Evolutionary conservation across 2,797 vertebrate species (phyloP), one percentile per base, ranked within the genome.

Genomic region (Xiphophorus birchmanni): DNA sequence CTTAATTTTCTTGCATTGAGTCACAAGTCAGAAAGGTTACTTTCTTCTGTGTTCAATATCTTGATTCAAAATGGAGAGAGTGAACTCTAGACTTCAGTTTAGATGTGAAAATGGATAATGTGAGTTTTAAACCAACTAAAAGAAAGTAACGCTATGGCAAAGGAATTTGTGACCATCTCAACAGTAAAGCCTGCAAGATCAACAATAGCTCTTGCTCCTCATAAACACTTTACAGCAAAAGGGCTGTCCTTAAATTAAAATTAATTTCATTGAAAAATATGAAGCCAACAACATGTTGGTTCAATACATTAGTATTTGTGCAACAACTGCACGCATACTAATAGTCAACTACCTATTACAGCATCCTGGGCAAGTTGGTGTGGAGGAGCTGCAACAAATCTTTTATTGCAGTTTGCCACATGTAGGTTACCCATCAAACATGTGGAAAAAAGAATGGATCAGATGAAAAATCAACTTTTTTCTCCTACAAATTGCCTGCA

Each of bases 171-270:
- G 32, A 76, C 83, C 80, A 81, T 76, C 80, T 79, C 83, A 82
- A 86, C 84, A 88, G 72, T 45, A 35, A 90, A 89, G 88, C 86
- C 89, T 84, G 80, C 85, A 58, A 83, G 77, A 86, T 82, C 82
- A 35, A 35, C 1, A 15, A 63, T 65, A 7, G 13, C 32, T 63
- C 29, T 63, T 8, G 26, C 12, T 58, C 12, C 13, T 10, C 56
- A 60, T 0, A 60, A n/a, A 60, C n/a, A 60, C n/a, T n/a, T 29
- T 29, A 5, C 56, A 29, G n/a, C 0, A 56, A 11, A 58, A 26
- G 37, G n/a, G 26, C 56, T 56, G 23, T 26, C 52, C 50, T 21
- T 23, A 23, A 54, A 40, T 40, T 40, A 6, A 40, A 40, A 40
- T 40, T 40, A 40, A 40, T 40, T 40, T 40, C 37, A 40, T 40